Percentiles rank a stretch among this genome's conserved stretches.
phyloP scores from a whole-genome alignment of 2,113 vertebrate genomes.

The Morone saxatilis region DNA sequence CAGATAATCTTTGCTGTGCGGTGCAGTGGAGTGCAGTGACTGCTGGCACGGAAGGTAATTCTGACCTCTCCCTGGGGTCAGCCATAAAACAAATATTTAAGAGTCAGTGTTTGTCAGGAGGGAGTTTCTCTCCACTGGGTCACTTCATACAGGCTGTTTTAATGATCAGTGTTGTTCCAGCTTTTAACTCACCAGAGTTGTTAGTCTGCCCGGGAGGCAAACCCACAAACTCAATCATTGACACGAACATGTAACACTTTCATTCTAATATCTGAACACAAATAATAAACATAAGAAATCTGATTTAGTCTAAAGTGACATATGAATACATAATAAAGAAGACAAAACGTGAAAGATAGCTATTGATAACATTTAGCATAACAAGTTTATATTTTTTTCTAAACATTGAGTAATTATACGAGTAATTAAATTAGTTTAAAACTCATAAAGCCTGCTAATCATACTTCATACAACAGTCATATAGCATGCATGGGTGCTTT shows the following conservation, averaged over 20 bases:
- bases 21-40: constrained; percentile 26
- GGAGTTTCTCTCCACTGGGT: constrained; percentile 59
- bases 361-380: neutral
- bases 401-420: neutral
- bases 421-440: neutral
- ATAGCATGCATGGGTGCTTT: neutral
- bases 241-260: constrained; percentile 2
- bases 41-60: constrained; percentile 48
- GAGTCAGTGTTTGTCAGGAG: constrained; percentile 64
- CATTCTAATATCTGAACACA: neutral
- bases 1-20: constrained; percentile 10
- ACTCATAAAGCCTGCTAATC: neutral
- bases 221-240: neutral
- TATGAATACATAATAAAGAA: neutral
- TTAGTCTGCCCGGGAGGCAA: neutral
- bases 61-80: constrained; percentile 36
- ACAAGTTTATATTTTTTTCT: neutral
- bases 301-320: constrained; percentile 9
- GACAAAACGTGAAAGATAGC: neutral
- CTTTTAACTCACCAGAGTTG: constrained; percentile 27
- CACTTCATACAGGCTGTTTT: constrained; percentile 41
- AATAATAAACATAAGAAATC: neutral
- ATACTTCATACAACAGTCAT: neutral
- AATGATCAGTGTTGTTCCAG: constrained; percentile 62
- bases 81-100: constrained; percentile 72